Base-by-base conservation (phyloP, 2,113 vertebrate species). In the Lagopus leucura region DNA sequence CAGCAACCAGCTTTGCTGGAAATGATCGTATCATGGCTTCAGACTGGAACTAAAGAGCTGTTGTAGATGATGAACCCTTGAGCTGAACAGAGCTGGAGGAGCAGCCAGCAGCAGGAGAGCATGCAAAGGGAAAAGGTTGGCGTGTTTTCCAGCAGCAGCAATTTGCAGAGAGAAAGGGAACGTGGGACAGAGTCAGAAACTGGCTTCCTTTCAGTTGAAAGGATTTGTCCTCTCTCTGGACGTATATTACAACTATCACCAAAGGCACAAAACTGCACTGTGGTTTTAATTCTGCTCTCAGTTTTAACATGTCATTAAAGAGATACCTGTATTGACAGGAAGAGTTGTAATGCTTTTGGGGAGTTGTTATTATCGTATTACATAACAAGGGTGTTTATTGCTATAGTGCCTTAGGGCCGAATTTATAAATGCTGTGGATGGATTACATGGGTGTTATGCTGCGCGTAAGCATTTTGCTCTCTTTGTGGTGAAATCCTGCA, bases 301-400 rank as follows among this genome's bases (percentile, higher is more conserved):
- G 72, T 86, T 95, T 92, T 94, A 89, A 82, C 57, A 21, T 91
- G 93, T 89, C 71, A 87, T 96, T 94, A 87, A 79, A 63, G 72
- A 92, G 64, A 74, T 94, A 91, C 94, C 88, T 96, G 93, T 91
- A 95, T 96, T 93, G 92, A 93, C 93, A 92, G 91, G 86, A 94
- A 78, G 93, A 84, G 73, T 22, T 82, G 86, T 92, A 90, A 82
- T 34, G 86, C 82, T 96, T 96, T 94, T 84, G 88, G 80, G 93
- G 86, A 94, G 88, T 66, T 91, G 83, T 92, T 94, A 92, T 95
- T 95, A 94, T 86, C 24, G 6, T 90, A 84, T 93, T 96, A 95
- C 86, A 82, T 16, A 91, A 84, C 61, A 82, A 70, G 69, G 81
- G 89, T 93, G 91, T 94, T 96, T 93, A 90, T 87, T 90, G 95